phyloP scores from a whole-genome alignment of 1,140 invertebrate species.

The Drosophila athabasca region DNA sequence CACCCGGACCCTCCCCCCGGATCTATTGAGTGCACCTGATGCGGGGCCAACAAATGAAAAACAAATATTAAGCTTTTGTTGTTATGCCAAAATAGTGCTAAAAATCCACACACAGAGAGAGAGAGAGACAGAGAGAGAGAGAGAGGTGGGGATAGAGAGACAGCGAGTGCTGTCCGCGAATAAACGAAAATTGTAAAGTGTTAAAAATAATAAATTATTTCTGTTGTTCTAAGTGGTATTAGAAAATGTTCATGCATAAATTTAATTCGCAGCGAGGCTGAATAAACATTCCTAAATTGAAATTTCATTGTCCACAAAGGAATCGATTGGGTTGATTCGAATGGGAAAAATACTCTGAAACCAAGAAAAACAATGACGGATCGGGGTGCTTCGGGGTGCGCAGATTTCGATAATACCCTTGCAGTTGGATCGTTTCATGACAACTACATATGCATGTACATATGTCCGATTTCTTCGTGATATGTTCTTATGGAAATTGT shows the following conservation, averaged over 20 bases:
- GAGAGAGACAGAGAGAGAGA: slow-evolving; percentile 15
- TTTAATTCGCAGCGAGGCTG: slow-evolving; percentile 60
- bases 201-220: slow-evolving; percentile 82
- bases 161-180: slow-evolving; percentile 5
- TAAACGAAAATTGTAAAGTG: slow-evolving; percentile 73
- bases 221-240: slow-evolving; percentile 82
- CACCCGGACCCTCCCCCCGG: slow-evolving; percentile 3
- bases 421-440: too few relatives aligned
- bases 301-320: slow-evolving; percentile 41
- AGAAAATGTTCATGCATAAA: slow-evolving; percentile 77
- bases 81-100: slow-evolving; percentile 61
- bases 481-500: too few relatives aligned
- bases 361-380: too few relatives aligned
- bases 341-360: slow-evolving; percentile 18
- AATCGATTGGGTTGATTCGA: not conserved
- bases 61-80: slow-evolving; percentile 76
- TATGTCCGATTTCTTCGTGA: too few relatives aligned
- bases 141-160: slow-evolving; percentile 20
- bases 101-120: slow-evolving; percentile 33
- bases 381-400: too few relatives aligned
- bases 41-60: slow-evolving; percentile 65
- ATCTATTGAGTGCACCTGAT: slow-evolving; percentile 9
- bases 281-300: slow-evolving; percentile 48
- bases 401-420: too few relatives aligned
- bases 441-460: too few relatives aligned